Base-by-base conservation (phyloP, 2,797 vertebrate genomes). In the Adrianichthys oophorus region DNA sequence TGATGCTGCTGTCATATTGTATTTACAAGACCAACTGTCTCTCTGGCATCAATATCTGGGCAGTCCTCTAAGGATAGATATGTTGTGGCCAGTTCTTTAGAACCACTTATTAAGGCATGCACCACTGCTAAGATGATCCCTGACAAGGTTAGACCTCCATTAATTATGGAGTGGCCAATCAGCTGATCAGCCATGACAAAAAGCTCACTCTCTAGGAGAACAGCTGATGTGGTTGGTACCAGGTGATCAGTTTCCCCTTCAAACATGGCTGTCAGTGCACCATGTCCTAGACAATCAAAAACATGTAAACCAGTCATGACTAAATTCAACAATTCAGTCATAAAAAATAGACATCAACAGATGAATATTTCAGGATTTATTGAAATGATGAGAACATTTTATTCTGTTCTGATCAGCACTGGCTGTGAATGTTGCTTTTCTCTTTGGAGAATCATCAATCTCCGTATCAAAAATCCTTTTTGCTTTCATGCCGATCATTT, bases 181-280 rank as follows among this genome's bases (percentile, higher is more conserved):
- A 52, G 51, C 51, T 37, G 51, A 52, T 18, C 49, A 52, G 50
- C 32, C 32, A 52, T 52, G 12, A 21, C 32, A 15, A 52, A 52
- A 4, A 41, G 51, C 51, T 52, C 51, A 15, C 51, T 52, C 17
- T 52, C 19, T 41, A 19, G 37, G 41, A 52, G 51, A 18, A 52
- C 51, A 7, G 37, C 51, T 41, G 51, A 41, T 21, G 51, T 52
- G 7, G 37, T 23, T 52, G 51, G 40, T 41, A 41, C 37, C 10
- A 52, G 51, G 37, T 41, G 51, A 52, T 52, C 51, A 23, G 14
- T 23, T 52, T 41, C 51, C 37, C 51, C 51, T 41, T 52, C 51
- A 41, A 41, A 52, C 18, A 41, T 52, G 15, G 18, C 40, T 13
- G 51, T 23, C 13, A 52, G 5, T 21, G 51, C 51, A 10, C 37